phyloP scores from a whole-genome alignment of 1,140 invertebrate species.

The Zeugodacus cucurbitae region DNA sequence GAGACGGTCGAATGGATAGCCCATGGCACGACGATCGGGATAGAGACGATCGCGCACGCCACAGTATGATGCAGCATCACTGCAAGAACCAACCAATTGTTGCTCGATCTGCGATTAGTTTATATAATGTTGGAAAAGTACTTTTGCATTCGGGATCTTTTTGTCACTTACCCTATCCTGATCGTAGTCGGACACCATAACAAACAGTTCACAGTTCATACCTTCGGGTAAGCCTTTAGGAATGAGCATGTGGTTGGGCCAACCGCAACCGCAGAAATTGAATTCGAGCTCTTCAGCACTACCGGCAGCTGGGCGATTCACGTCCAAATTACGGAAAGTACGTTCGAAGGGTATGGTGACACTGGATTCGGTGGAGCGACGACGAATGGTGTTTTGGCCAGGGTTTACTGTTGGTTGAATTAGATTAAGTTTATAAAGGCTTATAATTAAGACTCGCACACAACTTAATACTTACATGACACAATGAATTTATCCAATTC shows the following conservation, averaged over 20 bases:
- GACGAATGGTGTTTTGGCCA: conserved; percentile 73
- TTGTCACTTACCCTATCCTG: conserved; percentile 72
- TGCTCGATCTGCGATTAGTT: conserved; percentile 68
- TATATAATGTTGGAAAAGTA: no score
- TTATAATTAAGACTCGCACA: not conserved
- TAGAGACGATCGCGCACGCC: conserved; percentile 78
- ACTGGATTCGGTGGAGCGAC: conserved; percentile 74
- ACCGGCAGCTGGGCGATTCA: conserved; percentile 69
- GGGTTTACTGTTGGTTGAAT: conserved; percentile 69
- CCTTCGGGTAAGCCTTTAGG: conserved; percentile 79
- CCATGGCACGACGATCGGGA: conserved; percentile 79
- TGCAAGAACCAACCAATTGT: conserved; percentile 70
- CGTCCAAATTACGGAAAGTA: conserved; percentile 74
- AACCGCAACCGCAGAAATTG: conserved; percentile 88
- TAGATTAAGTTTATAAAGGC: not conserved
- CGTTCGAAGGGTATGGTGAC: conserved; percentile 80
- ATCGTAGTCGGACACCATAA: conserved; percentile 82
- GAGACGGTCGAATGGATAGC: conserved; percentile 80
- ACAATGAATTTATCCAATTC: conserved; percentile 82
- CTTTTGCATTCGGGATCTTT: no score
- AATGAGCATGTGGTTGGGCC: conserved; percentile 86
- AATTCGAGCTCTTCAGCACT: conserved; percentile 70
- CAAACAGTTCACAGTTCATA: conserved; percentile 77
- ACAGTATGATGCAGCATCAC: conserved; percentile 79
- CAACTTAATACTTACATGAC: conserved; percentile 68